Evolutionary conservation across 2,113 vertebrate genomes (phyloP).

Genomic region (Sinocyclocheilus anshuiensis): DNA sequence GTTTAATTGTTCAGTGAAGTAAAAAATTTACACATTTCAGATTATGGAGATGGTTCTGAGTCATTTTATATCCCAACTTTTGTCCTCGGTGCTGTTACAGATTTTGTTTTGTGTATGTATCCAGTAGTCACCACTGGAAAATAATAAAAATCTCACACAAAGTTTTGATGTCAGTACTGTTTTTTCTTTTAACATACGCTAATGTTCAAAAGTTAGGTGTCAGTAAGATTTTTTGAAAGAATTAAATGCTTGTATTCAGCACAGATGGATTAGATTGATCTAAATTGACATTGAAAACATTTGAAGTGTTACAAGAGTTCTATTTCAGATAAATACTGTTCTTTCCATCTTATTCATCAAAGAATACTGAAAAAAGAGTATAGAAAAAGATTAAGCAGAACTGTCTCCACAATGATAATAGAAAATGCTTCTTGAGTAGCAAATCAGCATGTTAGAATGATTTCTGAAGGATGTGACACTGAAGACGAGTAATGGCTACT

Average conservation of each 20-base stretch:
- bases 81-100: not conserved
- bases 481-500: not conserved
- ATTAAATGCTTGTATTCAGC: not conserved
- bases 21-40: conserved; percentile 16
- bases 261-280: not conserved
- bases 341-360: not conserved
- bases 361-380: not conserved
- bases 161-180: too few relatives aligned
- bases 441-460: not conserved
- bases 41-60: not conserved
- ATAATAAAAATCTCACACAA: conserved; percentile 1
- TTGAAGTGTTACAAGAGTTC: not conserved
- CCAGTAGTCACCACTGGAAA: not conserved
- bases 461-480: not conserved
- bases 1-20: not conserved
- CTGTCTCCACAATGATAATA: not conserved
- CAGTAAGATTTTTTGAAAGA: not conserved
- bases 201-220: not conserved
- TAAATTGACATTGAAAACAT: not conserved
- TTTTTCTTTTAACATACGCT: not conserved
- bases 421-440: not conserved
- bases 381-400: not conserved
- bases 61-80: not conserved
- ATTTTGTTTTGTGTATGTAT: conserved; percentile 20
- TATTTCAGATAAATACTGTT: not conserved